A percentile compares a stretch with the other conserved stretches of the same genome.
Conservation (phyloP, 2,113 vertebrate species). For the Coturnix japonica region DNA sequence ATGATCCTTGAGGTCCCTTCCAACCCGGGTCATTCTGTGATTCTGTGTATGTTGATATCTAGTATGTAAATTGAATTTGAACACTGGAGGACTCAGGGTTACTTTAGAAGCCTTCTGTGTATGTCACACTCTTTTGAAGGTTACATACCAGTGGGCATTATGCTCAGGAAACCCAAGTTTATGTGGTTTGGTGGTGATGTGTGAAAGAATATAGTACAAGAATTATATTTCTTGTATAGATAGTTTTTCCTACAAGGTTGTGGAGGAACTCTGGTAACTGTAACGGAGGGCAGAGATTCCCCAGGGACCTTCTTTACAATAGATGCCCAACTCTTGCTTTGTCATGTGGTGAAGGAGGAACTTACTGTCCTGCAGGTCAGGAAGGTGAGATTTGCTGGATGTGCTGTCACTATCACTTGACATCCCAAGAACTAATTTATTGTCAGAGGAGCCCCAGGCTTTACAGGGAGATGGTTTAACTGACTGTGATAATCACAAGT, state of each 20-base stretch:
- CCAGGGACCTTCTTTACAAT: not conserved
- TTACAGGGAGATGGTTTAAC: not conserved
- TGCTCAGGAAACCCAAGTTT: not conserved
- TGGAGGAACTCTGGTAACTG: not conserved
- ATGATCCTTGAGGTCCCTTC: too few relatives aligned
- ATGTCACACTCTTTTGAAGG: not conserved
- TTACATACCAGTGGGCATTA: not conserved
- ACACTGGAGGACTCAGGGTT: not conserved
- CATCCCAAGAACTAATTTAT: not conserved
- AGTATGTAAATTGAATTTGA: not conserved
- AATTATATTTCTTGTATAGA: not conserved
- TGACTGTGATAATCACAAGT: not conserved
- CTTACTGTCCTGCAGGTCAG: not conserved
- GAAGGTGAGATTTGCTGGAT: not conserved
- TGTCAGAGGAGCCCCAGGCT: not conserved
- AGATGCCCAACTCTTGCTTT: not conserved
- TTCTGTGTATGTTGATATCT: not conserved
- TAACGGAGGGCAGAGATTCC: not conserved
- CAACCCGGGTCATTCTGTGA: too few relatives aligned
- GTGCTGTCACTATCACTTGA: accelerated
- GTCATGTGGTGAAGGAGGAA: not conserved
- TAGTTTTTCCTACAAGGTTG: not conserved
- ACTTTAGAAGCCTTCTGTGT: not conserved
- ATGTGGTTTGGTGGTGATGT: not conserved
- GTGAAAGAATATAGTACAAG: not conserved